Evolutionary conservation across 1,140 invertebrate genomes (phyloP), one percentile per base, ranked within the genome.

Genomic region (Pectinophora gossypiella): DNA sequence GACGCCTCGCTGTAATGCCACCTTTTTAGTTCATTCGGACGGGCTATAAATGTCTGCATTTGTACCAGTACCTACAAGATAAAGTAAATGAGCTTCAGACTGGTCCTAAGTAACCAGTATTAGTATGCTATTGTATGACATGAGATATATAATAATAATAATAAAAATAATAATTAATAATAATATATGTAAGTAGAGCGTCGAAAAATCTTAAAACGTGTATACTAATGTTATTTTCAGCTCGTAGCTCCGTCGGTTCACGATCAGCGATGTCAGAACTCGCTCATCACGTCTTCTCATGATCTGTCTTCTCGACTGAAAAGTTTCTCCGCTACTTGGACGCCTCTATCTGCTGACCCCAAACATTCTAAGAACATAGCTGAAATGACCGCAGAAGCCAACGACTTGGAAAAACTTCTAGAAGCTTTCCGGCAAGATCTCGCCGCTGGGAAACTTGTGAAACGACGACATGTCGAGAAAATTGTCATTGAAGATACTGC

Each of bases 401-500:
- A 35, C 3, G 45, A 48, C 21, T 45, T 76, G 45, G 51, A 61
- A 47, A 50, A 50, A 19, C 56, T 76, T 0, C 48, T 73, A 12
- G 59, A 64, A 16, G 48, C 1, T 2, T 40, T 40, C 16, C n/a
- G 36, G 7, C 45, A 46, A 3, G 66, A 73, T 32, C 54, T 72
- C 15, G 61, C 56, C 9, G 43, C 19, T 6, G 54, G 64, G 3
- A 61, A 56, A n/a, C 21, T 73, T 12, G 63, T 64, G 6, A 65
- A 54, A 38, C 54, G 35, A 48, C 59, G 45, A 35, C 45, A 56
- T 3, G 19, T 50, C 0, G 58, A 71, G 18, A 48, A 48, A 9
- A 32, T 76, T n/a, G 54, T 56, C 5, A 48, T 75, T 4, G 67
- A 80, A 56, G 62, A 78, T 42, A 72, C 72, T 16, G 74, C 78